phyloP scores from a whole-genome alignment of 2,888 invertebrate genomes.

The Silvanus unidentatus region DNA sequence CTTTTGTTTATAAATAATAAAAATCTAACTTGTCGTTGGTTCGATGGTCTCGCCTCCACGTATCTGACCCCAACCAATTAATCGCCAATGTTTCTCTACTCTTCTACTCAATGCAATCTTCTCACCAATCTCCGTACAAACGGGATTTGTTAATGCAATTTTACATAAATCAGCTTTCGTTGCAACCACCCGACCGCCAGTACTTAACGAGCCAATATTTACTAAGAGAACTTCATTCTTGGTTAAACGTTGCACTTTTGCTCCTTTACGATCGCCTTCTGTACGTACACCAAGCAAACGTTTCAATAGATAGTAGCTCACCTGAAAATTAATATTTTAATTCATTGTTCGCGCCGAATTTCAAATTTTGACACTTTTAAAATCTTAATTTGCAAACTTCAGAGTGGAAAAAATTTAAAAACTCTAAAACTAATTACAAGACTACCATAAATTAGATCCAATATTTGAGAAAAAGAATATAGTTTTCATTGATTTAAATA shows the following conservation, averaged over 20 bases:
- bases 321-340: conserved; percentile 28
- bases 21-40: conserved; percentile 50
- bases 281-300: conserved; percentile 94
- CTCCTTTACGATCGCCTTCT: conserved; percentile 98
- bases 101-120: conserved; percentile 98
- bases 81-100: conserved; percentile 99
- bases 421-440: no score
- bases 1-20: no score
- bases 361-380: no score
- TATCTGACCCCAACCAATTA: conserved; percentile 99
- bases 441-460: no score
- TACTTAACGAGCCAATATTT: conserved; percentile 97
- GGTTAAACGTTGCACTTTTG: conserved; percentile 90
- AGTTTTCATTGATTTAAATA: no score
- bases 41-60: conserved; percentile 94
- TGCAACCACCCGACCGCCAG: conserved; percentile 91
- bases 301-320: conserved; percentile 90
- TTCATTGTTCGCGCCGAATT: no score
- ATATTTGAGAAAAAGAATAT: no score
- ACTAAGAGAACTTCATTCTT: conserved; percentile 90
- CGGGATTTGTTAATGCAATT: conserved; percentile 93
- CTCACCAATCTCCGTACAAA: conserved; percentile 97
- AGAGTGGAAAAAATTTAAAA: no score
- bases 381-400: no score
- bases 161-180: conserved; percentile 96